Base-by-base conservation (phyloP, 2,113 vertebrate genomes). In the Columbina picui region DNA sequence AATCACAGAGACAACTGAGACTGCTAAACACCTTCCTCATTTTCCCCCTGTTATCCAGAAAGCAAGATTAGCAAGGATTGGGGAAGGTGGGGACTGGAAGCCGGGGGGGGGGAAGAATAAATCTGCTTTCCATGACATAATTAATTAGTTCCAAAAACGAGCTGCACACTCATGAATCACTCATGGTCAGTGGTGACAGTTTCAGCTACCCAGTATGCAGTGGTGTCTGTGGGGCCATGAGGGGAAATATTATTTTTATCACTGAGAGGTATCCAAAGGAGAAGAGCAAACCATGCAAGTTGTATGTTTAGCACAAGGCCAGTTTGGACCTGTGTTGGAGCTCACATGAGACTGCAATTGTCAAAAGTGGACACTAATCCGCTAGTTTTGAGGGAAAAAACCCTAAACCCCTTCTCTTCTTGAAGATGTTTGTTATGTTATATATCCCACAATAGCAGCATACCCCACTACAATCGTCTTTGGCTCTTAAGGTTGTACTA, bases 11-110 rank as follows among this genome's bases (percentile, higher is more conserved):
- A 87, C 90, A 95, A 96, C 67, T 92, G 84, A 87, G 89, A 63
- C 94, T 56, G 52, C 18, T 78, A 88, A 91, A 87, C 92, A 97
- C 91, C 85, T 96, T 95, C 81, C 87, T 84, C 83, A 29, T 87
- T 65, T 82, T 12, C 14, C 27, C 23, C 22, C 60, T 60, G 68
- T 38, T 96, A 93, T 95, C 84, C 97, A 96, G 95, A 97, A 95
- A 95, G 95, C 79, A 96, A 97, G 95, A 97, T 97, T 96, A 96
- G 90, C 76, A 87, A 94, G 93, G 95, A 93, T 2, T 67, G 73
- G 68, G 52, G 73, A 93, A 90, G 59, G 45, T 50, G 87, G 70
- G 63, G 70, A 79, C 83, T 95, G 79, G 45, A 85, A 59, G 65
- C 30, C 38, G 85, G 76, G 57, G 67, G 30, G 38, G 86, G 76